Evolutionary conservation across 1,140 invertebrate species (phyloP), one percentile per base, ranked within the genome.

Genomic region (Pseudomyrmex pallidus): DNA sequence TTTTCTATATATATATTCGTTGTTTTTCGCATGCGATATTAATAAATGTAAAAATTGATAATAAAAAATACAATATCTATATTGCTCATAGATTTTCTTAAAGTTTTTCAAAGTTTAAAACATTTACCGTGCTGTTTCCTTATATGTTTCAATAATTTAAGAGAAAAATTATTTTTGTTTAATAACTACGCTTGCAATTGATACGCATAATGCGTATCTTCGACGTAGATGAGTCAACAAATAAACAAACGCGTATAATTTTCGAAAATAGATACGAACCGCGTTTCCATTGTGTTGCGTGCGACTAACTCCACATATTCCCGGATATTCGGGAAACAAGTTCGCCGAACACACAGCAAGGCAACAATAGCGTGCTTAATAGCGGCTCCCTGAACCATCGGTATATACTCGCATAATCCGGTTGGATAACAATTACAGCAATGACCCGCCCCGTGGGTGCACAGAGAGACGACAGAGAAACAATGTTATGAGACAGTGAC

Each of bases 341-440:
- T 77, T 67, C 17, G 13, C 7, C 13, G 35, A 35, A 35, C n/a
- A 17, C 25, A 63, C 48, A n/a, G 35, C 20, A 17, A 22, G 50
- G 62, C 52, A 35, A 77, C 74, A 83, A 83, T 83, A 22, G 68
- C 80, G 72, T 56, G 68, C 68, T 83, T 83, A 83, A 83, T 76
- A 74, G 72, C 44, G 50, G 70, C 48, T 22, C 44, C 22, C 48
- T 61, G 48, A 54, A 63, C 70, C 72, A 56, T 54, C 54, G 57
- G 70, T 74, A 35, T 35, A 35, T 35, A 63, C 54, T 68, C 88
- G 85, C 83, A 90, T 90, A 89, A 90, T 90, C 87, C 83, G 52
- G 54, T 67, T 77, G 85, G 86, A 87, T 87, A 88, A 89, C 86
- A 84, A 86, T 86, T 88, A 89, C 86, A 84, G 73, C 48, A 46